Evolutionary conservation across 2,888 invertebrate genomes (phyloP).

Genomic region (Mythimna loreyi): DNA sequence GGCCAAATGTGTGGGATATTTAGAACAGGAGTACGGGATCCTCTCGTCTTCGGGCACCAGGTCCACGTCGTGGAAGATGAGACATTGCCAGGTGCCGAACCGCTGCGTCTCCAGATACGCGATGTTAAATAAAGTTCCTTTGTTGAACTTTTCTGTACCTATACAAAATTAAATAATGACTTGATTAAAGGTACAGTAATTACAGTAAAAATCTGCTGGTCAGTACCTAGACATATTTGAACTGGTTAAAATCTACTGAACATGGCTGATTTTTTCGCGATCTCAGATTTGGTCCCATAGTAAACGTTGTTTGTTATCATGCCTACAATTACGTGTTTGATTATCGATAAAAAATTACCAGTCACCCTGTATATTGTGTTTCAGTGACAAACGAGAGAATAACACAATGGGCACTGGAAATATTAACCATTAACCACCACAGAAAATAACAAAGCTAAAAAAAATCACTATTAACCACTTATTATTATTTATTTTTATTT

Average conservation of each 20-base stretch:
- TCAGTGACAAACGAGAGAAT: background rate
- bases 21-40: constrained; percentile 45
- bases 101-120: constrained; percentile 56
- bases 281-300: too few relatives aligned
- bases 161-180: background rate
- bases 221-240: too few relatives aligned
- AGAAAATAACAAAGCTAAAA: too few relatives aligned
- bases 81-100: constrained; percentile 51
- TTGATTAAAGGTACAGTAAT: background rate
- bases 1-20: constrained; percentile 38
- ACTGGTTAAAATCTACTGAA: too few relatives aligned
- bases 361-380: too few relatives aligned
- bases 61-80: constrained; percentile 59
- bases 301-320: too few relatives aligned
- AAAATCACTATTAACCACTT: too few relatives aligned
- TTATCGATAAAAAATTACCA: too few relatives aligned
- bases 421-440: too few relatives aligned
- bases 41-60: constrained; percentile 47
- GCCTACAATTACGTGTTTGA: too few relatives aligned
- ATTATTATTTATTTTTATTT: too few relatives aligned
- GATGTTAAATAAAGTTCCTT: constrained; percentile 47
- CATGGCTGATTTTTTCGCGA: too few relatives aligned
- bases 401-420: background rate
- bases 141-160: constrained; percentile 51
- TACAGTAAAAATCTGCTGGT: background rate